phyloP scores from a whole-genome alignment of 2,113 vertebrate genomes.

The Dolichallabes microphthalmus region DNA sequence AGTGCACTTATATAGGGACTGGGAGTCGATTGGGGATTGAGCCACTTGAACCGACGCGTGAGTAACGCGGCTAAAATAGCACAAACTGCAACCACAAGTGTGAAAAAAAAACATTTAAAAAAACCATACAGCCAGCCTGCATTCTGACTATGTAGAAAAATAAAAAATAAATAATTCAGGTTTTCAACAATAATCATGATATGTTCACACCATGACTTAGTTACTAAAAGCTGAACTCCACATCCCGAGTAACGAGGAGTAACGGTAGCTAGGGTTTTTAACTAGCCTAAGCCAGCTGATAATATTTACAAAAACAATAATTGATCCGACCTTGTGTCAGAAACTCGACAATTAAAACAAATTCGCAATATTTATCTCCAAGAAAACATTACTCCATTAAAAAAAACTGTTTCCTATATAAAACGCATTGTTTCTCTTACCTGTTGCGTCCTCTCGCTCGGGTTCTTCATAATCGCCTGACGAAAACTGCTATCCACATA shows the following conservation, averaged over 20 bases:
- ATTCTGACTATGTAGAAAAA: background rate
- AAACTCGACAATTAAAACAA: background rate
- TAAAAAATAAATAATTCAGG: background rate
- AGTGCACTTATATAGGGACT: background rate
- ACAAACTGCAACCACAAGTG: background rate
- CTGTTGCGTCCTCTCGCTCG: conserved; percentile 78
- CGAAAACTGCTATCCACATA: conserved; percentile 87
- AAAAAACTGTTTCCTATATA: background rate
- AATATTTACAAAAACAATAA: background rate
- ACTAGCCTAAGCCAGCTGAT: background rate
- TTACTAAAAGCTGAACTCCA: background rate
- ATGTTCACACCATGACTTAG: background rate
- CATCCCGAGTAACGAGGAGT: background rate
- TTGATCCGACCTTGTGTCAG: too few species aligned
- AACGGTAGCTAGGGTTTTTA: background rate
- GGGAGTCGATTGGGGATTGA: background rate
- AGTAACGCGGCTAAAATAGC: conserved; percentile 18
- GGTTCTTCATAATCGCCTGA: conserved; percentile 84
- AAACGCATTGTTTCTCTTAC: conserved; percentile 46
- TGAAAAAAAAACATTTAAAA: background rate
- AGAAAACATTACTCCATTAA: too few species aligned
- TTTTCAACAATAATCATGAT: background rate
- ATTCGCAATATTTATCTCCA: background rate
- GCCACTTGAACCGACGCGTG: background rate
- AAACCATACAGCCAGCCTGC: background rate